Percentiles rank a stretch among this genome's conserved stretches.
Evolutionary conservation across 2,113 vertebrate genomes (phyloP).

Genomic region (Calyptomena viridis): DNA sequence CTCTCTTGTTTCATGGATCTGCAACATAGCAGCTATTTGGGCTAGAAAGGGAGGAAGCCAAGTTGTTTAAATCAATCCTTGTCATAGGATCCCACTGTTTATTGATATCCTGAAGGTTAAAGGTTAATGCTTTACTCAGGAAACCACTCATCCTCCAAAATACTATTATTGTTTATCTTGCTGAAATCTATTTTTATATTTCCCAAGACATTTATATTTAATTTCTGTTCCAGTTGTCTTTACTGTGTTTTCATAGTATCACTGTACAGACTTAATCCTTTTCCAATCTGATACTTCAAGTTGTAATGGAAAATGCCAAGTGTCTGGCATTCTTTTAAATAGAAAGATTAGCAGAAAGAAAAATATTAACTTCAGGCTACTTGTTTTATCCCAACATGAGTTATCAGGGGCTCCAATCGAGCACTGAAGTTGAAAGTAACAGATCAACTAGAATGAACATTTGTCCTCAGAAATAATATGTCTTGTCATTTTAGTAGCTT

Average conservation of each 20-base stretch:
- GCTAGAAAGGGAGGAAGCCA: background rate
- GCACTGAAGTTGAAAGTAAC: conserved; percentile 27
- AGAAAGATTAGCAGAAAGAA: conserved; percentile 46
- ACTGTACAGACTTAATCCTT: conserved; percentile 49
- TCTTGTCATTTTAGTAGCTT: conserved; percentile 26
- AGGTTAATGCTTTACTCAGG: conserved; percentile 67
- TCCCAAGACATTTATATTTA: conserved; percentile 63
- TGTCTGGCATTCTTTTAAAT: conserved; percentile 34
- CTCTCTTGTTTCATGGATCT: background rate
- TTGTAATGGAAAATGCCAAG: conserved; percentile 59
- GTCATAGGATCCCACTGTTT: conserved; percentile 30
- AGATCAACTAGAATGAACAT: conserved; percentile 29
- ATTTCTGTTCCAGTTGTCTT: conserved; percentile 42
- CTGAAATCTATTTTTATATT: conserved; percentile 66
- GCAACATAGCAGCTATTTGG: background rate
- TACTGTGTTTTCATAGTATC: conserved; percentile 55
- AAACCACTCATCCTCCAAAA: conserved; percentile 65
- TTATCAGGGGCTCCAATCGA: conserved; percentile 54
- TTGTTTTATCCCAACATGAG: conserved; percentile 19
- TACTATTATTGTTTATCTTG: conserved; percentile 69
- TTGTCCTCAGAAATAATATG: conserved; percentile 27
- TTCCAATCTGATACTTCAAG: conserved; percentile 57
- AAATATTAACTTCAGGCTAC: conserved; percentile 57
- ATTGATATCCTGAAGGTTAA: conserved; percentile 55
- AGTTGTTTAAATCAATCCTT: conserved; percentile 49